Percentiles rank a stretch among this genome's conserved stretches.
These are phyloP conservation scores for Caerostris extrusa DNA, from an alignment of 1,140 invertebrate genomes.

Conservation along the genomic window DNA sequence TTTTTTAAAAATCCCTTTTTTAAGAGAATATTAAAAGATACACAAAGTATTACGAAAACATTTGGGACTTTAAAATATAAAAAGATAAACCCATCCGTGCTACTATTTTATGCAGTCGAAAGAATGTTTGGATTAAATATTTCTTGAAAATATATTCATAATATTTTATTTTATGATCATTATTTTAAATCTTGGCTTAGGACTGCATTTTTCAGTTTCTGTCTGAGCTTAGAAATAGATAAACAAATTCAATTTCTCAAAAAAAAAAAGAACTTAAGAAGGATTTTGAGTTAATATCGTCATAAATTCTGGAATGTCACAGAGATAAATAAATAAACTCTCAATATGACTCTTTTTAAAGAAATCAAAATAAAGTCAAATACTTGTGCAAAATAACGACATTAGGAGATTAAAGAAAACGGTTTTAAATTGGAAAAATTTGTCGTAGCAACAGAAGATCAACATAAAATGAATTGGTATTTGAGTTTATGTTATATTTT, in stretches of 20 bases:
- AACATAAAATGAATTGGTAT: not conserved
- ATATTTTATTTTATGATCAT: not conserved
- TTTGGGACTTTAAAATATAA: not conserved
- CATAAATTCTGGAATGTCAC: not conserved
- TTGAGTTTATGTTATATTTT: not conserved
- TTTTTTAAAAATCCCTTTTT: not conserved
- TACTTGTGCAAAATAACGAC: not conserved
- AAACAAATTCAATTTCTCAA: constrained; percentile 24
- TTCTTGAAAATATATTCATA: not conserved
- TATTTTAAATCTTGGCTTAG: not conserved
- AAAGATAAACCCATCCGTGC: not conserved
- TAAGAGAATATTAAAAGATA: not conserved
- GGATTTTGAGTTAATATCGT: not conserved
- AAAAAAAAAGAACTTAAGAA: not conserved
- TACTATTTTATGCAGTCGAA: not conserved
- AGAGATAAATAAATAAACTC: constrained; percentile 1
- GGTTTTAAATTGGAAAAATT: not conserved
- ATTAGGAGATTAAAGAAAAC: not conserved
- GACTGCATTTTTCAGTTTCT: not conserved
- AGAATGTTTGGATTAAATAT: constrained; percentile 6
- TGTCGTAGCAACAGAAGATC: not conserved
- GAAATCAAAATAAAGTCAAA: not conserved
- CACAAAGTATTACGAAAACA: not conserved
- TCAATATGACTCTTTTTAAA: not conserved
- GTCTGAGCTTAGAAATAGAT: not conserved